Percentiles rank a stretch among this genome's conserved stretches.
Conservation (phyloP, 1,140 invertebrate genomes). For the Helicoverpa armigera region DNA sequence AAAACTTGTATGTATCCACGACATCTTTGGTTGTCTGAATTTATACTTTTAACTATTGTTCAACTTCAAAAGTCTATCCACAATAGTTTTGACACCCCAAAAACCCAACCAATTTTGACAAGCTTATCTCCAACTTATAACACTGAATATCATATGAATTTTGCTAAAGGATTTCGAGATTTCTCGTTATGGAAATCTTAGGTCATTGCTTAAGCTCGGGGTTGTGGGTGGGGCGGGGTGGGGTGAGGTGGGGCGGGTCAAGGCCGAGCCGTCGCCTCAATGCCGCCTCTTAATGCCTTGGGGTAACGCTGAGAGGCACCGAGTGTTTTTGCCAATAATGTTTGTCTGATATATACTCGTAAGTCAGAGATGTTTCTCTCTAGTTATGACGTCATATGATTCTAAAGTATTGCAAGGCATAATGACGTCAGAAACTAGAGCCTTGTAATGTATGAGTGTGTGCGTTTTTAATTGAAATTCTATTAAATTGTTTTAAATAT, state of each 20-base stretch:
- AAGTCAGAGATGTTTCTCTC: neutral
- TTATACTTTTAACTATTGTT: neutral
- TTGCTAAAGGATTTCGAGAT: conserved; percentile 44
- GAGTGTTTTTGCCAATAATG: conserved; percentile 40
- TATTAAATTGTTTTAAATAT: too few relatives aligned
- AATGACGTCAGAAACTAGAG: neutral
- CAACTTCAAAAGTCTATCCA: neutral
- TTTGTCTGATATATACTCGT: conserved; percentile 16
- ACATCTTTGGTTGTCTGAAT: neutral
- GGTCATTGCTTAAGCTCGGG: conserved; percentile 54
- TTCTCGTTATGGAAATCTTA: conserved; percentile 57
- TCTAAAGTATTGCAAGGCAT: neutral
- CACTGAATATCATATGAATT: conserved; percentile 29
- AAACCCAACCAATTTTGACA: neutral
- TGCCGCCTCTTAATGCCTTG: conserved; percentile 50
- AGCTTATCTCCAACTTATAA: too few relatives aligned
- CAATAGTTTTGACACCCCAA: neutral
- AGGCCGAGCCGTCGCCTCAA: conserved; percentile 47
- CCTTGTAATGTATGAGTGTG: neutral
- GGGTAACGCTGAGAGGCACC: conserved; percentile 25
- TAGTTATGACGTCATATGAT: neutral
- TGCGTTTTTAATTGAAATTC: too few relatives aligned
- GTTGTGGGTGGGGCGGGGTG: neutral
- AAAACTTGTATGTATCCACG: too few relatives aligned
- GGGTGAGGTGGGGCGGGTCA: conserved; percentile 39